Evolutionary conservation across 2,888 invertebrate genomes (phyloP).

Genomic region (Epiblema foenella): DNA sequence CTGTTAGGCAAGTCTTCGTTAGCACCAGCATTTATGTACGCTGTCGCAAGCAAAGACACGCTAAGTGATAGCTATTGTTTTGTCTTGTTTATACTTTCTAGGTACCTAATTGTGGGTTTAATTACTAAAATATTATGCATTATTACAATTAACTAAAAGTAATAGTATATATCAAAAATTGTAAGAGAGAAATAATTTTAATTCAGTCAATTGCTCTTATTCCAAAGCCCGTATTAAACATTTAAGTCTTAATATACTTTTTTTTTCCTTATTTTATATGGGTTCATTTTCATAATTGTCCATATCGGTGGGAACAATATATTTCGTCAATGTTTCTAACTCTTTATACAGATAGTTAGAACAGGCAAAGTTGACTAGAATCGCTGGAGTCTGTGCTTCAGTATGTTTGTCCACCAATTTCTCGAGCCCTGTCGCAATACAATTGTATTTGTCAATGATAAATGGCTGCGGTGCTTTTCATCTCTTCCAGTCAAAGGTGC

Average conservation of each 20-base stretch:
- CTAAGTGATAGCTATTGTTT: constrained; percentile 19
- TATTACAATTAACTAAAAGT: background rate
- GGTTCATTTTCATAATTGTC: background rate
- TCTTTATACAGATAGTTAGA: background rate
- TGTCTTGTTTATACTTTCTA: background rate
- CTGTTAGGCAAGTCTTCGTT: constrained; percentile 27
- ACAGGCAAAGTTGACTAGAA: background rate
- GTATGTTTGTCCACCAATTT: constrained; percentile 82
- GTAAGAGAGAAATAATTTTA: background rate
- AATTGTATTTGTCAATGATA: constrained; percentile 85
- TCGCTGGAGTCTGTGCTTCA: constrained; percentile 61
- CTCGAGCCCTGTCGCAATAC: constrained; percentile 79
- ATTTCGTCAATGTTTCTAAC: background rate
- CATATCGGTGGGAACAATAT: too few species aligned
- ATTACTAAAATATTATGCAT: background rate
- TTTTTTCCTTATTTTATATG: background rate
- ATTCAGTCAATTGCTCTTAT: background rate
- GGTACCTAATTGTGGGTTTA: too few species aligned
- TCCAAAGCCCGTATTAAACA: too few species aligned
- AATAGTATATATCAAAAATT: background rate
- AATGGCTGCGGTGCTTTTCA: constrained; percentile 83
- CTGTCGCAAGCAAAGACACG: background rate
- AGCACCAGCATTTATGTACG: constrained; percentile 5
- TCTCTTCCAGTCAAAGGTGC: constrained; percentile 79
- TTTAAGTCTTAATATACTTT: background rate